Conservation (phyloP, 2,797 vertebrate species). For the Eospalax fontanierii region DNA sequence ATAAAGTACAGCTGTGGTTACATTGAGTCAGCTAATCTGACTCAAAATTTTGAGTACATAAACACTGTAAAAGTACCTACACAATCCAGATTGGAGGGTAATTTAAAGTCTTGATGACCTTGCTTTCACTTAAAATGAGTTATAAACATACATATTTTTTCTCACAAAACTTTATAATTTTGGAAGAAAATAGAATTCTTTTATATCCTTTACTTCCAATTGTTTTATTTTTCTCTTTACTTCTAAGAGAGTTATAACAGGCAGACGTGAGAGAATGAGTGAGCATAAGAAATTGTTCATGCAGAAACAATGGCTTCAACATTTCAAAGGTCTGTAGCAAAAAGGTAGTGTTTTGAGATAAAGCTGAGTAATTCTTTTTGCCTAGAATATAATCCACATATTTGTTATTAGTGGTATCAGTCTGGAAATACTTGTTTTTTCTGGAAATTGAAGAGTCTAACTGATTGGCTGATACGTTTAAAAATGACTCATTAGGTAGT, state of each 20-base stretch:
- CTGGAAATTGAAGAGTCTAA: background rate
- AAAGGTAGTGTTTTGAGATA: constrained; percentile 19
- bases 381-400: background rate
- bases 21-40: background rate
- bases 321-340: background rate
- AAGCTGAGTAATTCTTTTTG: background rate
- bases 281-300: background rate
- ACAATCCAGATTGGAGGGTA: background rate
- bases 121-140: background rate
- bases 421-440: background rate
- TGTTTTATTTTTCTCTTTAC: constrained; percentile 28
- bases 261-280: background rate
- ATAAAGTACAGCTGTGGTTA: background rate
- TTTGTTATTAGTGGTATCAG: background rate
- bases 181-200: background rate
- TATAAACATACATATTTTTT: background rate
- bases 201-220: background rate
- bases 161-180: background rate
- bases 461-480: background rate
- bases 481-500: background rate
- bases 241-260: constrained; percentile 21
- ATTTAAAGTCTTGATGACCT: background rate
- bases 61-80: background rate
- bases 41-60: background rate
- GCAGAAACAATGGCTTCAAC: background rate